These are phyloP conservation scores for Papilio polyxenes DNA, from an alignment of 1,140 invertebrate species.

Conservation along the genomic window DNA sequence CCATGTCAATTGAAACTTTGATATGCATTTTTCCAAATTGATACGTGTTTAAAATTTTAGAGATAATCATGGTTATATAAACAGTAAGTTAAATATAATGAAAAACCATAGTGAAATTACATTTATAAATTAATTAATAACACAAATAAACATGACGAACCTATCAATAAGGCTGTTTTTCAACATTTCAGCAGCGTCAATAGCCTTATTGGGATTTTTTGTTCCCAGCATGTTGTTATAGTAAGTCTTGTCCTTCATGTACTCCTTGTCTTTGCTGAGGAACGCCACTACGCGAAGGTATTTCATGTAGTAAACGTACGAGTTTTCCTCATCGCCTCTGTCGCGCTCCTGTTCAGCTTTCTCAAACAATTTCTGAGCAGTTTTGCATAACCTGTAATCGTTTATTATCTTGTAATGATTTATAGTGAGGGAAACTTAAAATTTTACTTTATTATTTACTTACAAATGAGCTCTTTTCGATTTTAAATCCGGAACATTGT, in stretches of 20 bases:
- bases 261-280: conserved; percentile 81
- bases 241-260: conserved; percentile 80
- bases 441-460: conserved; percentile 49
- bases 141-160: conserved; percentile 56
- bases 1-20: no score
- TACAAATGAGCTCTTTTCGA: conserved; percentile 78
- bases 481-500: conserved; percentile 79
- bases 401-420: conserved; percentile 17
- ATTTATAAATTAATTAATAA: not conserved
- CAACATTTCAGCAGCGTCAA: conserved; percentile 81
- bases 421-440: not conserved
- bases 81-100: no score
- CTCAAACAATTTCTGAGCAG: conserved; percentile 82
- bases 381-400: conserved; percentile 77
- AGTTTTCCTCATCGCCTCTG: conserved; percentile 85
- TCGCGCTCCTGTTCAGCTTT: conserved; percentile 79
- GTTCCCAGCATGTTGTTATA: conserved; percentile 81
- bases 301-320: conserved; percentile 86
- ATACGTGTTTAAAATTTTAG: no score
- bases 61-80: no score
- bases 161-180: conserved; percentile 81
- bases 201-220: conserved; percentile 80
- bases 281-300: conserved; percentile 83
- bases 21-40: no score
- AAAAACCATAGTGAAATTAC: no score